Conservation (phyloP, 2,797 vertebrate species). For the Oreonectes daqikongensis region DNA sequence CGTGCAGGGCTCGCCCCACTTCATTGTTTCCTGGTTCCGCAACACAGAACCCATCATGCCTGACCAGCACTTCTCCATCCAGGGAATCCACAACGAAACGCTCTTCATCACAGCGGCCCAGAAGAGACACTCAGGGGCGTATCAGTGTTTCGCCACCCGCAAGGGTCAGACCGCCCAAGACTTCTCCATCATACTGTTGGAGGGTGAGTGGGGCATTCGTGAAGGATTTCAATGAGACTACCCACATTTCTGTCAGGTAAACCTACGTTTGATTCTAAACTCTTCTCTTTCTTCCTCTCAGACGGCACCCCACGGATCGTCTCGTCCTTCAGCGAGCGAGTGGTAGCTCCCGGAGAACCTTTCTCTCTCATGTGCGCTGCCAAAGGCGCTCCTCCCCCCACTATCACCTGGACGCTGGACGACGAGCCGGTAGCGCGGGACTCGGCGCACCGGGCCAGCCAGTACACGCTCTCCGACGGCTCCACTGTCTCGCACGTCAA, state of each 20-base stretch:
- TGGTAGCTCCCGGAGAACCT: slow-evolving; percentile 95
- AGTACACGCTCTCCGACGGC: slow-evolving; percentile 96
- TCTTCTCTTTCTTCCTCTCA: slow-evolving; percentile 57
- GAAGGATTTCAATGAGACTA: no score
- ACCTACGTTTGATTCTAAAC: not conserved
- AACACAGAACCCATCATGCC: slow-evolving; percentile 91
- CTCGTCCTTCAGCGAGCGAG: slow-evolving; percentile 98
- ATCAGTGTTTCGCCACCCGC: slow-evolving; percentile 96
- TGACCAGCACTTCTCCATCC: slow-evolving; percentile 94
- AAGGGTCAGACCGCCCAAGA: slow-evolving; percentile 94
- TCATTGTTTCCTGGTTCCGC: slow-evolving; percentile 91
- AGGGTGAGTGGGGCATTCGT: slow-evolving; percentile 87
- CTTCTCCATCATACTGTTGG: slow-evolving; percentile 92
- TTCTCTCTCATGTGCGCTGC: slow-evolving; percentile 96
- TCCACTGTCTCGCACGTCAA: slow-evolving; percentile 96
- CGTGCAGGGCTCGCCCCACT: slow-evolving; percentile 92
- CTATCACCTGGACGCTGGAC: slow-evolving; percentile 95
- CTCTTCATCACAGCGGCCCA: slow-evolving; percentile 94
- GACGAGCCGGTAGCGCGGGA: slow-evolving; percentile 92
- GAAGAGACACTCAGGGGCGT: slow-evolving; percentile 96
- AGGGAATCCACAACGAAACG: slow-evolving; percentile 95
- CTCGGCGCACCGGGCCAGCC: slow-evolving; percentile 92
- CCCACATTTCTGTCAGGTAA: no score
- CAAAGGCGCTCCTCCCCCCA: slow-evolving; percentile 94
- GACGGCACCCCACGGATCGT: slow-evolving; percentile 96